Evolutionary conservation across 1,140 invertebrate species (phyloP), one percentile per base, ranked within the genome.

Genomic region (Anoplophora glabripennis): DNA sequence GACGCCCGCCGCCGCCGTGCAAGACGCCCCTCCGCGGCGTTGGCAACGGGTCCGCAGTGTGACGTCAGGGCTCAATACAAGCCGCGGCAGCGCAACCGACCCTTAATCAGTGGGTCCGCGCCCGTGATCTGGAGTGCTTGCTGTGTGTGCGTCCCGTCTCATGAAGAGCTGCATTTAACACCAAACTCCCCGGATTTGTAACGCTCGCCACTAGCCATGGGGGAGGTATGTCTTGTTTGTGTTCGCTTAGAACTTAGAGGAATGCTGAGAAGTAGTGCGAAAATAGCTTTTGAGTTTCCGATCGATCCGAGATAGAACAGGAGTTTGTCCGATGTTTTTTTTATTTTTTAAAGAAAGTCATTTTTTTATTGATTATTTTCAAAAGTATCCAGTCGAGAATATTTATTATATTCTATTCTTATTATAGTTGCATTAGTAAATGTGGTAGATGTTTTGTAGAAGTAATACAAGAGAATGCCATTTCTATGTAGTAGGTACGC

Each of bases 111-210:
- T 72, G 67, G 64, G 69, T 70, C 68, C 70, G 68, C 69, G 72
- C 70, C 69, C 68, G 72, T 71, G 63, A 44, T 59, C 34, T 48
- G 58, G 68, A 59, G 59, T 52, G 61, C 57, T 63, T 48, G 69
- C 63, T 66, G 61, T 59, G 48, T 36, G 48, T 66, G 59, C 64
- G 63, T 60, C 55, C 63, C 64, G 64, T 63, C 67, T 61, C 71
- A 73, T 73, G 72, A 69, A 70, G 68, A 66, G 65, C 65, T 72
- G 66, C 64, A 72, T 72, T 72, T 72, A 74, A 72, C 72, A 71
- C 56, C 60, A 56, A 42, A 56, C 52, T 60, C 59, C 64, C 64
- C 60, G 64, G 59, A 59, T 54, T 63, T 52, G 44, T 66, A 60
- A 55, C 56, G 61, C 53, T 52, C 63, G 3, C 2, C 21, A 53